phyloP scores from a whole-genome alignment of 2,888 invertebrate species.

The Lottia scabra region DNA sequence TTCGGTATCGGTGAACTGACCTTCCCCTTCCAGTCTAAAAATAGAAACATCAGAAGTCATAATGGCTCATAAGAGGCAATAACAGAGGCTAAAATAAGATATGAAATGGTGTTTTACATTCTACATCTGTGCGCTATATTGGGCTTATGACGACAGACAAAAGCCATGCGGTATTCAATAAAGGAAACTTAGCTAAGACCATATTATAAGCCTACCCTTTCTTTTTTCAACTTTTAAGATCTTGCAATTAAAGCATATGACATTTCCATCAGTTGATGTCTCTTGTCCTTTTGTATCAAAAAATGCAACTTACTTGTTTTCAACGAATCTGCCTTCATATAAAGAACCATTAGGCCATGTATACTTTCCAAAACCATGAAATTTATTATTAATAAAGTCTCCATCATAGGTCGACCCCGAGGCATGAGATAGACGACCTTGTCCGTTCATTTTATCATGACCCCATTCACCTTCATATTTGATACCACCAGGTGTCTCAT shows the following conservation, averaged over 20 bases:
- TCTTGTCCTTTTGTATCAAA: too few relatives aligned
- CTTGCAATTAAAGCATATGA: too few relatives aligned
- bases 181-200: too few relatives aligned
- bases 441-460: conserved; percentile 66
- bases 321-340: conserved; percentile 64
- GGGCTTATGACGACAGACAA: too few relatives aligned
- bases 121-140: too few relatives aligned
- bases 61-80: too few relatives aligned
- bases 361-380: conserved; percentile 65
- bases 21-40: conserved; percentile 67
- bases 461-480: conserved; percentile 63
- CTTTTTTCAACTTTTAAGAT: too few relatives aligned
- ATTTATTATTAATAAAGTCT: conserved; percentile 64
- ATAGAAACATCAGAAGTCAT: conserved; percentile 2
- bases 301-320: conserved; percentile 59
- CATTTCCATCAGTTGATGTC: too few relatives aligned
- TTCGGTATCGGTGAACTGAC: conserved; percentile 67
- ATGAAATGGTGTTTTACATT: too few relatives aligned
- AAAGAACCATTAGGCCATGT: conserved; percentile 66
- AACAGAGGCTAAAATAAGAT: too few relatives aligned
- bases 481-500: conserved; percentile 58
- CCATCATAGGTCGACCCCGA: conserved; percentile 64
- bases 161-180: too few relatives aligned
- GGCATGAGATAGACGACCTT: conserved; percentile 58
- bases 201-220: too few relatives aligned